A percentile compares a stretch with the other conserved stretches of the same genome.
phyloP scores from a whole-genome alignment of 2,888 invertebrate species.

The Trissolcus japonicus region DNA sequence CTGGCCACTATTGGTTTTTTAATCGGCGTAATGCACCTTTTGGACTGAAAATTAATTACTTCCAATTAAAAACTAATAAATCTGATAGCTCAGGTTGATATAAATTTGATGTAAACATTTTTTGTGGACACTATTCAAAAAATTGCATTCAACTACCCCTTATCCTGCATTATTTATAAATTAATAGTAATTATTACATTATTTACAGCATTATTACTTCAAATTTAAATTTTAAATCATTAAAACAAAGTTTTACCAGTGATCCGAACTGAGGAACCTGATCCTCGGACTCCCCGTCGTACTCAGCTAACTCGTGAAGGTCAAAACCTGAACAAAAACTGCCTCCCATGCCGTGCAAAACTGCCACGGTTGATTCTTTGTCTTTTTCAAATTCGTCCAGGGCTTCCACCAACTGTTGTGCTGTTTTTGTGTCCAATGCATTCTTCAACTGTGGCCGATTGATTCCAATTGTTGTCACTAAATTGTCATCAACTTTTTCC shows the following conservation, averaged over 20 bases:
- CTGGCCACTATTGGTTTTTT: conserved; percentile 94
- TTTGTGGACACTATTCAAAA: too few species aligned
- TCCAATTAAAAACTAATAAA: neutral
- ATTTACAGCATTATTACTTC: too few species aligned
- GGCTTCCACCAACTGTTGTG: conserved; percentile 83
- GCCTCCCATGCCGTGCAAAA: conserved; percentile 94
- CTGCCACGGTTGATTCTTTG: conserved; percentile 82
- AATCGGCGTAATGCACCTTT: conserved; percentile 81
- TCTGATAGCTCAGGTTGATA: too few species aligned
- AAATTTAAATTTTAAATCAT: too few species aligned
- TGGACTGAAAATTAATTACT: conserved; percentile 76
- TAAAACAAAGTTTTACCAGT: conserved; percentile 61
- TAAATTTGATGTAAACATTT: too few species aligned
- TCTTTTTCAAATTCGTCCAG: conserved; percentile 89
- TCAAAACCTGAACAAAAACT: conserved; percentile 96
- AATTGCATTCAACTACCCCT: too few species aligned
- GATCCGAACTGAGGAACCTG: conserved; percentile 68
- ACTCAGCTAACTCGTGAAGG: conserved; percentile 83
- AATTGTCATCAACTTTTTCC: conserved; percentile 75
- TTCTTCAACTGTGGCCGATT: conserved; percentile 91
- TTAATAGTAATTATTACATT: too few species aligned
- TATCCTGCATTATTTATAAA: too few species aligned
- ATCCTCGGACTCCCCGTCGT: conserved; percentile 63
- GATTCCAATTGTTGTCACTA: conserved; percentile 88
- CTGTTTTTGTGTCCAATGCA: conserved; percentile 85